Evolutionary conservation across 2,113 vertebrate genomes (phyloP).

Genomic region (Muntiacus muntjak): DNA sequence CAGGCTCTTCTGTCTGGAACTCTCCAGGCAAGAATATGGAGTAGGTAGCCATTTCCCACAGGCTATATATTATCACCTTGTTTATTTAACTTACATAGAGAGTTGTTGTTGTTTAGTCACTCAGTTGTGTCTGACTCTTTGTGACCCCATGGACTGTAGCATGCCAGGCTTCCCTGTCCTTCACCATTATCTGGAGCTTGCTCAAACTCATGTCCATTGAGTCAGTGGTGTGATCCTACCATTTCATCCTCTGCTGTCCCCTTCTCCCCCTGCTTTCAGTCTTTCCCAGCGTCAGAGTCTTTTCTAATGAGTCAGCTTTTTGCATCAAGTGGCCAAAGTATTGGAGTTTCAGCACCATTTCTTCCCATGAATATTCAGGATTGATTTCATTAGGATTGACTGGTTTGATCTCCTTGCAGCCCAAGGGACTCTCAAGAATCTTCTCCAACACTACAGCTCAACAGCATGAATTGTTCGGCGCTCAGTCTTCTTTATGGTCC

Average conservation of each 20-base stretch:
- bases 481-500: not conserved
- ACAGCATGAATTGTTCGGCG: rapidly evolving
- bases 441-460: not conserved
- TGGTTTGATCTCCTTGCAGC: not conserved
- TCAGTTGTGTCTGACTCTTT: not conserved
- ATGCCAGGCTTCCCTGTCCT: not conserved
- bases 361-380: not conserved
- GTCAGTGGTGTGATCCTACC: not conserved
- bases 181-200: not conserved
- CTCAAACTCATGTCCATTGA: not conserved
- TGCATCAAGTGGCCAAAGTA: not conserved
- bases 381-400: not conserved
- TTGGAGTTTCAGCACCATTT: not conserved
- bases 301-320: not conserved
- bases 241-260: not conserved
- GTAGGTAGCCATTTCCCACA: not conserved
- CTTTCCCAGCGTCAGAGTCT: not conserved
- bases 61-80: not conserved
- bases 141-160: not conserved
- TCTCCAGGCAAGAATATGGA: not conserved
- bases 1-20: not conserved
- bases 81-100: not conserved
- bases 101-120: not conserved
- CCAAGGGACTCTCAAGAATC: not conserved
- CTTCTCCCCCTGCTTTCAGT: not conserved